Evolutionary conservation across 2,888 invertebrate genomes (phyloP), one percentile per base, ranked within the genome.

Genomic region (Chloroclysta siterata): DNA sequence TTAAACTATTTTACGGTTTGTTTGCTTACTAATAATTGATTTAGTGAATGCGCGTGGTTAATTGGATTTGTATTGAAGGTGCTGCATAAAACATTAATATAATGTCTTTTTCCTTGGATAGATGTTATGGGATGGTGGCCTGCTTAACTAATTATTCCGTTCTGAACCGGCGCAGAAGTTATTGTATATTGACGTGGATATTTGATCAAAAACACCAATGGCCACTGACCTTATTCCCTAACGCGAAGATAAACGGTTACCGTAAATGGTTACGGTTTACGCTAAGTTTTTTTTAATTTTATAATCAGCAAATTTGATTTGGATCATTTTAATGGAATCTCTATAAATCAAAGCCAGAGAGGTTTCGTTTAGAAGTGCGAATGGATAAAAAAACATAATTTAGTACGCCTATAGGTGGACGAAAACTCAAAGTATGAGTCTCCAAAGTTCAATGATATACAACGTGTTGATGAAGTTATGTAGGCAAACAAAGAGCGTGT

Each of bases 1-100:
- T 83, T 79, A 79, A 84, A 79, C 77, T 78, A 81, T 81, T 81
- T 82, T 80, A 84, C 80, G 76, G 77, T 78, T 78, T 81, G 77
- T 81, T 81, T 78, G 77, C 74, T 75, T 72, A 68, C 67, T 70
- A 61, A 72, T 75, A 71, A 75, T 70, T 74, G 65, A 71, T 70
- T 68, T 63, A 71, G 61, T 76, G 72, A 75, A 71, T 72, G 73
- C 72, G 70, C 61, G 58, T 65, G 57, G 63, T 63, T 53, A 55
- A 62, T 65, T 65, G 55, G 56, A 60, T 54, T 47, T 61, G 57
- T 56, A 61, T 41, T 65, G 47, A 47, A 54, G 57, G 59, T 11
- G 42, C 22, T 59, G 60, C 60, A 53, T 60, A 29, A 62, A 62
- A 57, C 57, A 53, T 62, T 53, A 62, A 47, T 42, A 63, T 63